These are phyloP conservation scores for Porites rus DNA, from an alignment of 92 coral and sea anemone genomes.

Conservation along the genomic window DNA sequence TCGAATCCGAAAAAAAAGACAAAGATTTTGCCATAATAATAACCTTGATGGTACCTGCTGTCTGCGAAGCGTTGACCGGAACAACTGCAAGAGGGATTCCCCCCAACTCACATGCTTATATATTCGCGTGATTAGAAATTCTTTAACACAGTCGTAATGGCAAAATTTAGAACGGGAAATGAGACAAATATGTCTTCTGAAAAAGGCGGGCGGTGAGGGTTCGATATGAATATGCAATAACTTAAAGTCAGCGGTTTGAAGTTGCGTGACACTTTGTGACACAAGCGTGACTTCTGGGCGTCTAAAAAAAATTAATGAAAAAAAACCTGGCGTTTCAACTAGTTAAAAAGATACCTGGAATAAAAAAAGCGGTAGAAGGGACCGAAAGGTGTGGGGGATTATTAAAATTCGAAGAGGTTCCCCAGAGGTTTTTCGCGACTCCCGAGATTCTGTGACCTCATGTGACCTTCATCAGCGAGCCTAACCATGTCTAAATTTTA, in stretches of 20 bases:
- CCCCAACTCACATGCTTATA: not conserved
- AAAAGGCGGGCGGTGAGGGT: constrained; percentile 9
- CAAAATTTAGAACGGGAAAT: constrained; percentile 46
- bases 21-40: not conserved
- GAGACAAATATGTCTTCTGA: not conserved
- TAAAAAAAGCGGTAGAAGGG: no score
- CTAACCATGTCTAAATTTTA: no score
- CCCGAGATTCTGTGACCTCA: no score
- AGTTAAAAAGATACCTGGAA: no score
- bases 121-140: constrained; percentile 33
- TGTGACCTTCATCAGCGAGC: no score
- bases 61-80: constrained; percentile 32
- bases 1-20: not conserved
- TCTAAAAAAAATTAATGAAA: no score
- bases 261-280: not conserved
- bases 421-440: no score
- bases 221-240: not conserved
- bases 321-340: no score
- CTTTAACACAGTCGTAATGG: constrained; percentile 31
- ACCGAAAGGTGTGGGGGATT: no score
- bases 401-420: no score
- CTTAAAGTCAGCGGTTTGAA: not conserved
- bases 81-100: constrained; percentile 45
- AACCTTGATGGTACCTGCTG: constrained; percentile 11
- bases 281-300: no score